Conservation (phyloP, 2,888 invertebrate genomes). For the Eumerus sabulonum region DNA sequence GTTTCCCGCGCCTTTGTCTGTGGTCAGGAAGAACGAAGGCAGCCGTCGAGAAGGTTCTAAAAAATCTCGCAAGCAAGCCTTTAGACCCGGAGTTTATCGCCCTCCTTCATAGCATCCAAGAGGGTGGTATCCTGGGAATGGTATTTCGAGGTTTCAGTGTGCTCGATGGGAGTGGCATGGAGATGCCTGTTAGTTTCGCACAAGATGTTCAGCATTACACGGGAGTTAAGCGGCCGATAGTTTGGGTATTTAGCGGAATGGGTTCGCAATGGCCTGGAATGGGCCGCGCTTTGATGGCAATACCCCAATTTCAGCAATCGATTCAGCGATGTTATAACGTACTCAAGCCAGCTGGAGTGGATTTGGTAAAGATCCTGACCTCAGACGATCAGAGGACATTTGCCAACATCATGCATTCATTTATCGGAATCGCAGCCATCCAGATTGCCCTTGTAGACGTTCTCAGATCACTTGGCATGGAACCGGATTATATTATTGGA, state of each 20-base stretch:
- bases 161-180: conserved; percentile 54
- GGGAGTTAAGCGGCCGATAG: conserved; percentile 85
- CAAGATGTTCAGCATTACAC: conserved; percentile 82
- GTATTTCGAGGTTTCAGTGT: conserved; percentile 87
- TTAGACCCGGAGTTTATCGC: conserved; percentile 82
- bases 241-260: conserved; percentile 95
- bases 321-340: conserved; percentile 82
- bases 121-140: conserved; percentile 81
- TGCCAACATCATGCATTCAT: conserved; percentile 84
- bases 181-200: conserved; percentile 73
- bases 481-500: conserved; percentile 87
- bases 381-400: conserved; percentile 81
- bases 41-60: conserved; percentile 82
- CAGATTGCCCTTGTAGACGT: conserved; percentile 83
- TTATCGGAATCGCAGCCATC: conserved; percentile 85
- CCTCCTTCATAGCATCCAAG: conserved; percentile 81
- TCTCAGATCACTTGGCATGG: conserved; percentile 81
- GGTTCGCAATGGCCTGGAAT: conserved; percentile 92
- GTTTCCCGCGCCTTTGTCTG: conserved; percentile 84
- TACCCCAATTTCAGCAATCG: conserved; percentile 86
- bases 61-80: conserved; percentile 81
- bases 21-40: conserved; percentile 88
- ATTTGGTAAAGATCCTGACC: conserved; percentile 83
- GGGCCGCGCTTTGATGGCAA: conserved; percentile 86
- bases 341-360: conserved; percentile 82